These are phyloP conservation scores for Hyperoplus immaculatus DNA, from an alignment of 2,797 vertebrate species.

Conservation along the genomic window DNA sequence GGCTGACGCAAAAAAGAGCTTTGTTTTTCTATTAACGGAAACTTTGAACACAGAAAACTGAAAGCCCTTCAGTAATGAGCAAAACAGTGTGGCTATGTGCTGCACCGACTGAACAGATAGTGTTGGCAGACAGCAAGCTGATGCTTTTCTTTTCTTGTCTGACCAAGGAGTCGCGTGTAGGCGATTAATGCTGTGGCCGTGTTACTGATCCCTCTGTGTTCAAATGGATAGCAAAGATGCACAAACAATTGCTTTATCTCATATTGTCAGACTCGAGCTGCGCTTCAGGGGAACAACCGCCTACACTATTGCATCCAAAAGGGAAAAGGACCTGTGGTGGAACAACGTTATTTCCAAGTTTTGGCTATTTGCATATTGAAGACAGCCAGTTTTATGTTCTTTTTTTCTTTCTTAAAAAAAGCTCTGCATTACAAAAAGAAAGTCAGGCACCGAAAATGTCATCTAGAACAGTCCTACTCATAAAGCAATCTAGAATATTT, in stretches of 20 bases:
- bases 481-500: slow-evolving; percentile 78
- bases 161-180: neutral
- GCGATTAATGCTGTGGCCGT: neutral
- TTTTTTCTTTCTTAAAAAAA: slow-evolving; percentile 56
- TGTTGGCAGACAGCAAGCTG: slow-evolving; percentile 2
- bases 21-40: slow-evolving; percentile 31
- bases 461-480: slow-evolving; percentile 72
- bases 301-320: slow-evolving; percentile 23
- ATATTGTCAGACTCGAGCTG: slow-evolving; percentile 28
- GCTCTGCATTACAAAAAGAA: slow-evolving; percentile 68
- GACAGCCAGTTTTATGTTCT: slow-evolving; percentile 45
- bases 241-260: neutral
- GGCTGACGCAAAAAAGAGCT: slow-evolving; percentile 56
- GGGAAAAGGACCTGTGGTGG: slow-evolving; percentile 48
- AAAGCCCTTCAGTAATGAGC: slow-evolving; percentile 41
- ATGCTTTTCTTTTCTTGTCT: slow-evolving; percentile 5
- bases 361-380: slow-evolving; percentile 71
- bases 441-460: slow-evolving; percentile 71
- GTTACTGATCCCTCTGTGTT: neutral
- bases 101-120: slow-evolving; percentile 9
- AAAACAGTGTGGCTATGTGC: slow-evolving; percentile 23
- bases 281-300: slow-evolving; percentile 14
- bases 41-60: slow-evolving; percentile 24
- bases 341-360: slow-evolving; percentile 54
- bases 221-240: neutral